Evolutionary conservation across 2,888 invertebrate species (phyloP), one percentile per base, ranked within the genome.

Genomic region (Parnassius orleans): DNA sequence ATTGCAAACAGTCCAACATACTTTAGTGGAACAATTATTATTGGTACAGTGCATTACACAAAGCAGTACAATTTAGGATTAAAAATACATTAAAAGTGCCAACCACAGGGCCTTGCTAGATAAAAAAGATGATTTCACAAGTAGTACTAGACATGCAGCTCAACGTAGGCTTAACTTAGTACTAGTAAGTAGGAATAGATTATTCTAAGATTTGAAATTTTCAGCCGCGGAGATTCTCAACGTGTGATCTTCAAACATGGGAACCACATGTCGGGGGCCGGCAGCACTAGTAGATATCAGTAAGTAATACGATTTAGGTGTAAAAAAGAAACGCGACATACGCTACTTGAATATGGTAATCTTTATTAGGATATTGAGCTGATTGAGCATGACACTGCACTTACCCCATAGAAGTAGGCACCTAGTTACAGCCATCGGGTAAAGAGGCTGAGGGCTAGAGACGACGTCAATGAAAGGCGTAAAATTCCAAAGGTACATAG

Each of bases 231-330:
- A 78, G 95, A 95, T 83, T 94, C 93, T 67, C 95, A 95, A 87
- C 93, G 95, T 77, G 95, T 95, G 77, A 93, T 95, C 86, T 95
- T 94, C 92, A 93, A 94, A 82, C 93, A 94, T 77, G 93, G 94
- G 76, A 95, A 95, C 90, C 95, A 95, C 87, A 94, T 95, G 94
- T 92, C 93, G 73, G 92, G 93, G 70, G 87, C 93, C 71, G 88
- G 92, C 76, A 93, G 92, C 84, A 90, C 94, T 77, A 92, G 94
- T 78, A 93, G 95, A 93, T 95, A 93, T 86, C 95, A 94, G 95
- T 95, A 93, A 95, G 74, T 75, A 71, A 68, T 41, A 68, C 66
- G 68, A 63, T 61, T 64, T 63, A 64, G 50, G 50, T 7, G 33
- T 10, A 47, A 44, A 19, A 48, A 42, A 47, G 2, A 14, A 53